Conservation (phyloP, 2,113 vertebrate species). For the Oncorhynchus masou region DNA sequence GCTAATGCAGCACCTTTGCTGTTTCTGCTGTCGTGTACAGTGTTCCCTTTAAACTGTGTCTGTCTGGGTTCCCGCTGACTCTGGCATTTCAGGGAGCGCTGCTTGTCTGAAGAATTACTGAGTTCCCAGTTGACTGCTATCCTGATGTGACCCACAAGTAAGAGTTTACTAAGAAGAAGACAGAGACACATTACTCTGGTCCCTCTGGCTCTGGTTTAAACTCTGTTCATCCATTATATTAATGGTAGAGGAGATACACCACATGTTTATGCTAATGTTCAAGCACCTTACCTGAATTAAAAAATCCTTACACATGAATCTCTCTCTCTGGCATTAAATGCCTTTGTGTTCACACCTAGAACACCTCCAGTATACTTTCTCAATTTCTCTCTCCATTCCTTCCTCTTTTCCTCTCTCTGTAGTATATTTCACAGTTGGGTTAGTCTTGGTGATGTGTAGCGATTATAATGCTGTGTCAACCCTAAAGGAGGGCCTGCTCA, state of each 20-base stretch:
- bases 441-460: constrained; percentile 55
- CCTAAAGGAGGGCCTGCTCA: constrained; percentile 55
- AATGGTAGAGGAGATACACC: background rate
- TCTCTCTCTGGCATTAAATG: background rate
- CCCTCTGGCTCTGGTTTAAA: background rate
- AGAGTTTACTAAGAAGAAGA: background rate
- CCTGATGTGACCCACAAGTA: background rate
- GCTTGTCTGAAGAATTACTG: constrained; percentile 15
- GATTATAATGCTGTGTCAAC: constrained; percentile 63
- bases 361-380: background rate
- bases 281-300: background rate
- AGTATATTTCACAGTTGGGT: constrained; percentile 59
- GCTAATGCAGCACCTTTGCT: background rate
- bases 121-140: constrained; percentile 4
- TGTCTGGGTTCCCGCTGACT: background rate
- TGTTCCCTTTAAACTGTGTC: background rate
- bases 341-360: background rate
- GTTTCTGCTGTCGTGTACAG: background rate
- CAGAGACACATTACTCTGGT: background rate
- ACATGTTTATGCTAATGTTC: background rate
- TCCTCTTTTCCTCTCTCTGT: constrained; percentile 22
- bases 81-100: constrained; percentile 6
- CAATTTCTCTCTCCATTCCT: background rate
- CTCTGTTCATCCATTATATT: background rate
- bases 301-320: background rate